A percentile compares a stretch with the other conserved stretches of the same genome.
phyloP scores from a whole-genome alignment of 1,140 invertebrate species.

The Polypedilum vanderplanki region DNA sequence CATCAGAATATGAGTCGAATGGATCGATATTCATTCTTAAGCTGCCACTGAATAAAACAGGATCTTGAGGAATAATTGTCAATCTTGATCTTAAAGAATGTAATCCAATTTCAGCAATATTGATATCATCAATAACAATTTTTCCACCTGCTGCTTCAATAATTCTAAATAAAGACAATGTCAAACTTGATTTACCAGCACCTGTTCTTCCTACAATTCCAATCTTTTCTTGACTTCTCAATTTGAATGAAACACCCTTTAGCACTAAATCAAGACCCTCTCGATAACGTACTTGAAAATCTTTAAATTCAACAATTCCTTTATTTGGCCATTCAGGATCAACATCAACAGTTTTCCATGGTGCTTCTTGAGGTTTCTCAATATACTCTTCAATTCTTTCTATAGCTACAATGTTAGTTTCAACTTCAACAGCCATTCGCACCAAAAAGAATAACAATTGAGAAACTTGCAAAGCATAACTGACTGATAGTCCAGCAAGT shows the following conservation, averaged over 20 bases:
- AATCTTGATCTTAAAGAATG: conserved; percentile 49
- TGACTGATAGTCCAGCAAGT: conserved; percentile 29
- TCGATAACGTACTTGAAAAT: background rate
- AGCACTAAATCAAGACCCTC: conserved; percentile 43
- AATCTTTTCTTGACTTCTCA: conserved; percentile 48
- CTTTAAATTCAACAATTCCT: conserved; percentile 18
- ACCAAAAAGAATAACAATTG: background rate
- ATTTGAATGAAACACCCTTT: conserved; percentile 45
- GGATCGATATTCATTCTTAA: conserved; percentile 53
- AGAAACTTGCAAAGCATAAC: conserved; percentile 21
- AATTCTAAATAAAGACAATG: conserved; percentile 63
- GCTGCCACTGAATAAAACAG: conserved; percentile 57
- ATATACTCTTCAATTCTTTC: conserved; percentile 30
- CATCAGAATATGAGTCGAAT: conserved; percentile 46
- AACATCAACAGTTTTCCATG: background rate
- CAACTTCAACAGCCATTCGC: conserved; percentile 11
- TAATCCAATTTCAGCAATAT: conserved; percentile 47
- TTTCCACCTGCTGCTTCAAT: conserved; percentile 54
- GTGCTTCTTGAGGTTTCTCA: conserved; percentile 16
- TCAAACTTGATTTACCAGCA: conserved; percentile 50
- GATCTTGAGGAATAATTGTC: conserved; percentile 65
- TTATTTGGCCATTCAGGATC: conserved; percentile 27
- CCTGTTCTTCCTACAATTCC: conserved; percentile 31
- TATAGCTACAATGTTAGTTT: conserved; percentile 28
- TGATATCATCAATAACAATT: conserved; percentile 57